Evolutionary conservation across 1,140 invertebrate species (phyloP).

Genomic region (Drosophila mojavensis): DNA sequence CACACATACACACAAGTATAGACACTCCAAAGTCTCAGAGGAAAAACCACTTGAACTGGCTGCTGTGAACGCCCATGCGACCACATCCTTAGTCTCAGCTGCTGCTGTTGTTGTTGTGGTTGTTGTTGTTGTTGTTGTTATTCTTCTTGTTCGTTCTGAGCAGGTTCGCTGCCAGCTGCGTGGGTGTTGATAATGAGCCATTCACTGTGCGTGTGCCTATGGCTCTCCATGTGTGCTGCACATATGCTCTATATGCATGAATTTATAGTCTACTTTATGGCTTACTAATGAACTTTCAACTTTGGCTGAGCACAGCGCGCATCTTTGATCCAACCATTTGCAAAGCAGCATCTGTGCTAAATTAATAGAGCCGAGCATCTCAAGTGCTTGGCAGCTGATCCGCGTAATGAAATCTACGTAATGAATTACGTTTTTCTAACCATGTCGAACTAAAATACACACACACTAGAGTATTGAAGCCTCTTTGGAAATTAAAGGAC

Average conservation of each 20-base stretch:
- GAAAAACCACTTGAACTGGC: slow-evolving; percentile 70
- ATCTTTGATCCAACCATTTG: slow-evolving; percentile 41
- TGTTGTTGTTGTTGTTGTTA: slow-evolving; percentile 40
- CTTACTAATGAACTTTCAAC: slow-evolving; percentile 82
- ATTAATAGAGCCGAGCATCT: slow-evolving; percentile 16
- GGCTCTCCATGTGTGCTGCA: slow-evolving; percentile 42
- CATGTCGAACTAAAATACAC: not conserved
- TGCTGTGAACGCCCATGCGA: slow-evolving; percentile 21
- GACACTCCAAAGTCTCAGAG: slow-evolving; percentile 18
- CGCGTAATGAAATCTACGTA: slow-evolving; percentile 1
- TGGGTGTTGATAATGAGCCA: slow-evolving; percentile 72
- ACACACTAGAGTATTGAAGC: not conserved
- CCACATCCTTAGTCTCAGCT: slow-evolving; percentile 27
- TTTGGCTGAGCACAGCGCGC: slow-evolving; percentile 33
- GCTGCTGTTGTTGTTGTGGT: slow-evolving; percentile 34
- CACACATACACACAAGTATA: not conserved
- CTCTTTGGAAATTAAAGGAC: not conserved
- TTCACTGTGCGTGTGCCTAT: slow-evolving; percentile 41
- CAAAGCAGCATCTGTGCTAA: slow-evolving; percentile 10
- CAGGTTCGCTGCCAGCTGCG: slow-evolving; percentile 49
- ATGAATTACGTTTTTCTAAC: slow-evolving; percentile 13
- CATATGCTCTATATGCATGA: slow-evolving; percentile 53
- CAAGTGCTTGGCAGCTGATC: slow-evolving; percentile 9
- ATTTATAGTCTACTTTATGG: slow-evolving; percentile 82
- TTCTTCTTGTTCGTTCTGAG: slow-evolving; percentile 42